phyloP scores from a whole-genome alignment of 2,113 vertebrate species.

The Mungos mungo region DNA sequence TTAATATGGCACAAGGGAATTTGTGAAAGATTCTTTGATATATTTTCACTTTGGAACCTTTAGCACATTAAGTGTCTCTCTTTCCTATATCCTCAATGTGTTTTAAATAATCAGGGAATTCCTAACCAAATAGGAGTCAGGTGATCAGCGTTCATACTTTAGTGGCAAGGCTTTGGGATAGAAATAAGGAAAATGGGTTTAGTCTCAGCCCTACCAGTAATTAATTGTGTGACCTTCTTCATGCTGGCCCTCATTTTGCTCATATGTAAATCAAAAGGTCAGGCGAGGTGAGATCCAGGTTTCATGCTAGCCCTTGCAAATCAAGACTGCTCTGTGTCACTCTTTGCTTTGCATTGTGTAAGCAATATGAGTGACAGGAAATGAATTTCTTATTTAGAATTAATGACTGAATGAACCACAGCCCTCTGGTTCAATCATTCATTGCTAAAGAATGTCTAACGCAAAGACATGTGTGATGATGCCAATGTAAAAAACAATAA shows the following conservation, averaged over 20 bases:
- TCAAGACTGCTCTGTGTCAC: not conserved
- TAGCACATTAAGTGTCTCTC: not conserved
- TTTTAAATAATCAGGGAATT: not conserved
- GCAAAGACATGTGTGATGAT: constrained; percentile 68
- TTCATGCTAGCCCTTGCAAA: not conserved
- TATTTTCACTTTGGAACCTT: constrained; percentile 57
- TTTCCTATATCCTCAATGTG: not conserved
- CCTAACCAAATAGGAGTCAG: not conserved
- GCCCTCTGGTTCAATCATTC: constrained; percentile 58
- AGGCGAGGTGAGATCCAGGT: constrained; percentile 35
- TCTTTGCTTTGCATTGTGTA: constrained; percentile 48
- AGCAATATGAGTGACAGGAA: constrained; percentile 58
- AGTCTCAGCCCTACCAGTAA: constrained; percentile 25
- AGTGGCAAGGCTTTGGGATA: constrained; percentile 9
- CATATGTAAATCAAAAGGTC: constrained; percentile 52
- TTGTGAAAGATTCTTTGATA: constrained; percentile 29
- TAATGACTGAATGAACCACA: constrained; percentile 51
- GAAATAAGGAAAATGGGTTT: constrained; percentile 43
- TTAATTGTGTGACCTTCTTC: constrained; percentile 51
- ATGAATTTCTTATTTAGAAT: constrained; percentile 71
- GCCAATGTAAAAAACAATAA: constrained; percentile 68
- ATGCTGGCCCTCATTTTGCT: not conserved
- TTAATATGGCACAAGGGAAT: constrained; percentile 21
- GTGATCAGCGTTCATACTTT: not conserved
- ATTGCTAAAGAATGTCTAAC: constrained; percentile 60